phyloP scores from a whole-genome alignment of 2,888 invertebrate species.

The Nomada fabriciana region DNA sequence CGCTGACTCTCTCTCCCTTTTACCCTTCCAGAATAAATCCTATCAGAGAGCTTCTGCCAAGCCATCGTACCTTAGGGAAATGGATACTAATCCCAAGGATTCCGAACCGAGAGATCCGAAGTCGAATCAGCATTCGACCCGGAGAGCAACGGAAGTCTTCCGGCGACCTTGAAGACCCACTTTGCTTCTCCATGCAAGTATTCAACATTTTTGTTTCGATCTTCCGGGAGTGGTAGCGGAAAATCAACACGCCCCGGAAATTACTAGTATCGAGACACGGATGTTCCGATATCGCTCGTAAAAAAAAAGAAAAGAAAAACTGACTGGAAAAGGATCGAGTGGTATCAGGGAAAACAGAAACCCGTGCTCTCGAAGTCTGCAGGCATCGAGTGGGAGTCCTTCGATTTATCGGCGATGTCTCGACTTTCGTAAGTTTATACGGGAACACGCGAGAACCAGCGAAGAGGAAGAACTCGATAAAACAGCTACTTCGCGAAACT shows the following conservation, averaged over 20 bases:
- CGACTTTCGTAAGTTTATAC: conserved; percentile 20
- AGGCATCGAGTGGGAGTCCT: conserved; percentile 11
- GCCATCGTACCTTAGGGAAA: conserved; percentile 70
- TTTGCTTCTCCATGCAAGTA: conserved; percentile 33
- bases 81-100: conserved; percentile 78
- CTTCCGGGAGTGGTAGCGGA: neutral
- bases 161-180: conserved; percentile 70
- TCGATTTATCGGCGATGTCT: conserved; percentile 44
- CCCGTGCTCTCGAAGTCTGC: neutral
- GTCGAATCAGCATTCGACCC: conserved; percentile 70
- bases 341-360: conserved; percentile 16
- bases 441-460: conserved; percentile 25
- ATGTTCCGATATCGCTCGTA: too few relatives aligned
- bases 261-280: neutral
- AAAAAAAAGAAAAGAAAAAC: too few relatives aligned
- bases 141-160: conserved; percentile 62
- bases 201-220: neutral
- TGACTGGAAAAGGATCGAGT: neutral
- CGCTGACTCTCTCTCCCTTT: conserved; percentile 11
- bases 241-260: conserved; percentile 6
- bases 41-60: conserved; percentile 64
- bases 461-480: conserved; percentile 39
- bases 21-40: conserved; percentile 74
- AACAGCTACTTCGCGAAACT: conserved; percentile 42
- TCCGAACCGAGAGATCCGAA: conserved; percentile 70